Base-by-base conservation (phyloP, 2,888 invertebrate genomes). In the Anticlea derivata region DNA sequence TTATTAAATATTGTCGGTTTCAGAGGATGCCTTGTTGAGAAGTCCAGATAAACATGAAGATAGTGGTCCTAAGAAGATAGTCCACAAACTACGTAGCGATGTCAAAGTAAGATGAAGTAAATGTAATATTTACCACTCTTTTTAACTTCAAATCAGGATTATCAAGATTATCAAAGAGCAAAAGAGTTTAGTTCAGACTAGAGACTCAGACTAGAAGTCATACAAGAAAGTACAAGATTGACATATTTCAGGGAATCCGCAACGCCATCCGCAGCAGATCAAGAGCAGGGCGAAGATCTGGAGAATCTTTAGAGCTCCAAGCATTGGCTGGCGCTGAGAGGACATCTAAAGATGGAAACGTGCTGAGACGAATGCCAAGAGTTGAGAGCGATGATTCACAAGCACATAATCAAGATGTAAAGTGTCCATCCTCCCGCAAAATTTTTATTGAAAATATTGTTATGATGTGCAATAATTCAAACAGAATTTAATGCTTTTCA, bases 21-120 rank as follows among this genome's bases (percentile, higher is more conserved):
- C 69, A 90, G 90, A 77, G 48, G 91, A 91, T 50, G 61, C 67
- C 0, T 20, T 52, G 17, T 20, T 48, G 13, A 44, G 48, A 50
- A 86, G 83, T 63, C 86, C 87, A 22, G 88, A 87, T 17, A 88
- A 86, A 65, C 40, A 69, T 52, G 93, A 93, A 61, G 94, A 94
- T 64, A 93, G 93, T 73, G 91, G 93, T 27, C 92, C 95, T 7
- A 96, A 95, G 77, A 91, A 95, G 61, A 94, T 97, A 60, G 96
- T 97, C 7, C 96, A 96, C 68, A 96, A 96, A 80, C 89, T 97
- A 39, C 93, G 95, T 59, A 95, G 94, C 68, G 97, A 97, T 81
- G 97, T 96, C 1, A 96, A 96, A 86, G 93, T 92, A 83, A 68
- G 65, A 26, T 17, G 4, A 17, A 17, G n/a, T n/a, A n/a, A n/a